A percentile compares a stretch with the other conserved stretches of the same genome.
These are phyloP conservation scores for Chamaea fasciata DNA, from an alignment of 2,113 vertebrate species.

Conservation along the genomic window DNA sequence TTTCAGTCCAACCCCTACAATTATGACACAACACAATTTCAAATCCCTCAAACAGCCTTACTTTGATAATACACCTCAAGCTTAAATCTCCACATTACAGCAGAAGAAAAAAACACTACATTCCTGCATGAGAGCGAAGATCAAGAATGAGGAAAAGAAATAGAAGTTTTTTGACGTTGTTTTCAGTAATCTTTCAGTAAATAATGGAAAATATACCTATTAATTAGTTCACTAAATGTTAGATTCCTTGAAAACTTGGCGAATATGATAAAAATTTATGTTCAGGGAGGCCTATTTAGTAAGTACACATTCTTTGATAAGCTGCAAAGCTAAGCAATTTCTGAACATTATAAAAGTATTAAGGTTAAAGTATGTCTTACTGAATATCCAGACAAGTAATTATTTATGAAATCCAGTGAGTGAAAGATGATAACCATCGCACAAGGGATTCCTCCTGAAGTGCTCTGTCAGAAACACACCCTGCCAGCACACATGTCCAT, in stretches of 20 bases:
- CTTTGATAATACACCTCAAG: neutral
- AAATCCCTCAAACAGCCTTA: neutral
- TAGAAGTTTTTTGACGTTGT: neutral
- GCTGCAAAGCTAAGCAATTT: neutral
- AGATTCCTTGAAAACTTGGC: neutral
- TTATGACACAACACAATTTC: neutral
- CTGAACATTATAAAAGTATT: neutral
- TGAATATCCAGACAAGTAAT: neutral
- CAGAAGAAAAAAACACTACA: neutral
- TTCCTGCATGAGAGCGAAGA: neutral
- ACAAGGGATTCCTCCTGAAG: neutral
- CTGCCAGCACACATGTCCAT: fast-evolving
- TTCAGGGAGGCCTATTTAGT: neutral
- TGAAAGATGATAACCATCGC: neutral
- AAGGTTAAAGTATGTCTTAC: neutral
- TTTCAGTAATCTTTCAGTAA: neutral
- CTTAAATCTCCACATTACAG: neutral
- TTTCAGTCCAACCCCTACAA: neutral
- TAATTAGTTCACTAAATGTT: neutral
- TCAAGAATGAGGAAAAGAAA: neutral
- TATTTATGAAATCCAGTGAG: neutral
- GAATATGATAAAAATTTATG: neutral
- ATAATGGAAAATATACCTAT: neutral
- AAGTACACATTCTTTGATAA: neutral
- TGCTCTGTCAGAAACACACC: neutral